Conservation (phyloP, 2,888 invertebrate genomes). For the Hypomecis atomaria region DNA sequence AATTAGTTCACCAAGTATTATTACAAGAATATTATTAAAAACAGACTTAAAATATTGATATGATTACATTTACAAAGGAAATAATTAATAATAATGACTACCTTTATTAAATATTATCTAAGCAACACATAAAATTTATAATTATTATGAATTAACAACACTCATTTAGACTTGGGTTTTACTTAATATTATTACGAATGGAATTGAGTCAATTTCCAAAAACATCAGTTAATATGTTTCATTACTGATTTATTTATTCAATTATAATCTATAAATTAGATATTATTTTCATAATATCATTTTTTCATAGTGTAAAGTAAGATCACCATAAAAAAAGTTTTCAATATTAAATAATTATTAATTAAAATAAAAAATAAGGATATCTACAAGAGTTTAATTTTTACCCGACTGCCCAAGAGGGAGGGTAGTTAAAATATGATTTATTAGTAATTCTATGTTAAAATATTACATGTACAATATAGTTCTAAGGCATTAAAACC, state of each 20-base stretch:
- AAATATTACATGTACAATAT: constrained; percentile 41
- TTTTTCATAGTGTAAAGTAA: not conserved
- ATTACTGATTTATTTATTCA: not conserved
- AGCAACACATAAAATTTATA: constrained; percentile 19
- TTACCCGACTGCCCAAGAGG: not conserved
- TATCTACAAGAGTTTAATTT: constrained; percentile 27
- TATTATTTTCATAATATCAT: not conserved
- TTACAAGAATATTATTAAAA: constrained; percentile 45
- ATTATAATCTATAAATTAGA: not conserved
- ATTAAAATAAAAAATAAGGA: constrained; percentile 19
- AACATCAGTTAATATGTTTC: not conserved
- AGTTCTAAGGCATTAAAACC: constrained; percentile 71
- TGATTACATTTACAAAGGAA: constrained; percentile 64
- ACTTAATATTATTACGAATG: constrained; percentile 7
- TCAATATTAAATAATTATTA: constrained; percentile 7
- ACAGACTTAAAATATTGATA: constrained; percentile 70
- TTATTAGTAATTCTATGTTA: constrained; percentile 38
- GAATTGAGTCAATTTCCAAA: not conserved
- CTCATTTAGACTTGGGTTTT: constrained; percentile 18
- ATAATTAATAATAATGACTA: constrained; percentile 29
- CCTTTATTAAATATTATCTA: constrained; percentile 40
- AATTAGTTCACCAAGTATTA: constrained; percentile 46
- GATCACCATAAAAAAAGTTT: not conserved
- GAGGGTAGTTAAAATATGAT: constrained; percentile 22
- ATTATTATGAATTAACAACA: constrained; percentile 30